A percentile compares a stretch with the other conserved stretches of the same genome.
Evolutionary conservation across 2,888 invertebrate species (phyloP).

Genomic region (Diadegma fenestrale): DNA sequence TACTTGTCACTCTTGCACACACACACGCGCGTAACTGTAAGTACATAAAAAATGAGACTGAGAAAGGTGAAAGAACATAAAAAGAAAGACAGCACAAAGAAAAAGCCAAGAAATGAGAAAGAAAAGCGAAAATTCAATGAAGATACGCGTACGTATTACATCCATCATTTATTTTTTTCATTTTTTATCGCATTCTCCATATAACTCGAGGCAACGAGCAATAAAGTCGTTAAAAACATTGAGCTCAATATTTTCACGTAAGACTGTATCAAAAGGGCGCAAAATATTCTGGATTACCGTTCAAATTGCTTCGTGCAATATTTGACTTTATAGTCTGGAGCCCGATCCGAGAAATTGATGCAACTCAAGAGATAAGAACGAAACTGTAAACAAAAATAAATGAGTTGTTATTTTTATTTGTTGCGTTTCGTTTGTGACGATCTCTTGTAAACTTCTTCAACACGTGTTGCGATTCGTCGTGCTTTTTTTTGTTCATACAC

Average conservation of each 20-base stretch:
- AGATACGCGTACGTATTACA: constrained; percentile 84
- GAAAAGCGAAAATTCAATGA: constrained; percentile 74
- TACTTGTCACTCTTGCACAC: constrained; percentile 81
- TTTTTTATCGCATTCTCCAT: constrained; percentile 47
- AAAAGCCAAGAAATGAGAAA: constrained; percentile 50
- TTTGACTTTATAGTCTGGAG: constrained; percentile 4
- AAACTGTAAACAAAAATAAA: constrained; percentile 6
- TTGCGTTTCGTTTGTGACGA: constrained; percentile 30
- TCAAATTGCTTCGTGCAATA: background rate
- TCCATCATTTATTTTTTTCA: constrained; percentile 57
- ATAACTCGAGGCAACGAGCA: background rate
- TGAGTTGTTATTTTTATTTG: constrained; percentile 3
- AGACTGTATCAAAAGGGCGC: background rate
- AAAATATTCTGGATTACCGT: background rate
- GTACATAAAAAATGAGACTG: constrained; percentile 81
- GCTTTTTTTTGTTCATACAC: constrained; percentile 6
- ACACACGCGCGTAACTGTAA: constrained; percentile 84
- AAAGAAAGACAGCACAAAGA: constrained; percentile 38
- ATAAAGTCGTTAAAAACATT: background rate
- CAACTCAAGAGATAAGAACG: background rate
- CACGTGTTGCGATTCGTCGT: constrained; percentile 26
- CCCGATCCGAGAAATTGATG: background rate
- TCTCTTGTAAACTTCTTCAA: constrained; percentile 21
- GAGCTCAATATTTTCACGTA: too few species aligned
- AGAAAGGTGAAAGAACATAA: constrained; percentile 52